A percentile compares a stretch with the other conserved stretches of the same genome.
Conservation (phyloP, 2,888 invertebrate species). For the Drosophila nr. fundita region DNA sequence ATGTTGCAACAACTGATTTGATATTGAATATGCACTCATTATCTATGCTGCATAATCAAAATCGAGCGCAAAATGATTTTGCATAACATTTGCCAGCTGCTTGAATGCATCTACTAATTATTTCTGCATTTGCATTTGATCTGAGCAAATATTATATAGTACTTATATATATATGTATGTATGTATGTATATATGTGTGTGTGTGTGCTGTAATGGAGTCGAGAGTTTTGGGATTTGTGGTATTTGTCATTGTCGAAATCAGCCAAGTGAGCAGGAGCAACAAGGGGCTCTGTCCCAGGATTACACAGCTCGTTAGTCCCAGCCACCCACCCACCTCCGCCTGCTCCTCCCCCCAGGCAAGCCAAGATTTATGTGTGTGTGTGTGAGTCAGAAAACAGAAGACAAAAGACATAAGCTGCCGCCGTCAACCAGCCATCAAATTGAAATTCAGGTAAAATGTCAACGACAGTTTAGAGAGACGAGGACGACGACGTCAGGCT, state of each 20-base stretch:
- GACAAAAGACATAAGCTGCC: conserved; percentile 53
- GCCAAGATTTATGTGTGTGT: conserved; percentile 70
- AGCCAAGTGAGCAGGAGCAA: conserved; percentile 10
- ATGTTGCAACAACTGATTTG: conserved; percentile 13
- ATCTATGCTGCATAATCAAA: conserved; percentile 53
- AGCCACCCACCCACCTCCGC: background rate
- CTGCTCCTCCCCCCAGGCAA: background rate
- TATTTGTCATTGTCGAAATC: conserved; percentile 28
- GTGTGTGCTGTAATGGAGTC: background rate
- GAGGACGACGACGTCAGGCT: conserved; percentile 23
- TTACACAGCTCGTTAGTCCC: conserved; percentile 8
- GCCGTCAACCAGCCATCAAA: conserved; percentile 54
- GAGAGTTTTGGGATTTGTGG: conserved; percentile 12
- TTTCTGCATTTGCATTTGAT: conserved; percentile 41
- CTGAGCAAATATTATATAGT: conserved; percentile 24
- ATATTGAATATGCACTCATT: conserved; percentile 43
- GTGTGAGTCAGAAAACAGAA: conserved; percentile 14
- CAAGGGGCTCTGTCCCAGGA: conserved; percentile 7
- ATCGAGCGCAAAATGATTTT: conserved; percentile 33
- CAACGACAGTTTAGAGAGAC: conserved; percentile 55
- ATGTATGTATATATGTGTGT: background rate
- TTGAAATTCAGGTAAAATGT: conserved; percentile 81
- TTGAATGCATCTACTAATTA: conserved; percentile 68
- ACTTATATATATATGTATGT: background rate
- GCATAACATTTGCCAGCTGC: conserved; percentile 28